Base-by-base conservation (phyloP, 1,140 invertebrate species). In the Trichonephila clavata region DNA sequence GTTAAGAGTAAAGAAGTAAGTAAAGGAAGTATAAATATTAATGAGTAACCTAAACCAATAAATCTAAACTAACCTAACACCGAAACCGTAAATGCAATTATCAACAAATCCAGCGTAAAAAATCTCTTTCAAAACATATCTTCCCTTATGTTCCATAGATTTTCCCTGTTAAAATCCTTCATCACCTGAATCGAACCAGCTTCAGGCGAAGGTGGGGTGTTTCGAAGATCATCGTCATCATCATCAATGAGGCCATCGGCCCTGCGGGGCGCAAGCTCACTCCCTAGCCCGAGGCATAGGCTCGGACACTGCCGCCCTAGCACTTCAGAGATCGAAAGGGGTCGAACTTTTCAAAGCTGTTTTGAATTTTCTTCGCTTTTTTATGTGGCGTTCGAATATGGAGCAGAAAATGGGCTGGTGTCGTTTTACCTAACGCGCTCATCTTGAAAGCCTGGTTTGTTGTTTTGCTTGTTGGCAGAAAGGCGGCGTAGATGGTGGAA, bases 231-330 rank as follows among this genome's bases (percentile, higher is more conserved):
- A 32, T 77, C 71, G 71, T 77, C 71, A 77, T 77, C 71, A 63
- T 83, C 68, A 61, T 83, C 92, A 93, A 93, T 71, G 84, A 86
- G 92, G 92, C 84, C 92, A 93, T 93, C 92, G 92, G n/a, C 61
- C 59, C 86, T 86, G 6, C 59, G 65, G 92, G 92, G 65, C 32
- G 71, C 61, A 16, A 21, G 18, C 90, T 84, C 65, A 59, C 92
- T 93, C 92, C 92, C 92, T 87, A 65, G 63, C 92, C 59, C 32
- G 24, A 63, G 90, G 84, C 32, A 61, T 10, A 59, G 59, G 60
- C 14, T 50, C 65, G 32, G 39, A 59, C 59, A n/a, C 20, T 18
- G 71, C 27, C 39, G 68, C 27, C 65, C 39, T 61, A 57, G n/a
- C 24, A 50, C 18, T 59, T 18, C 84, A n/a, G n/a, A 86, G 14